These are phyloP conservation scores for Euplexia lucipara DNA, from an alignment of 2,888 invertebrate genomes.

Conservation along the genomic window DNA sequence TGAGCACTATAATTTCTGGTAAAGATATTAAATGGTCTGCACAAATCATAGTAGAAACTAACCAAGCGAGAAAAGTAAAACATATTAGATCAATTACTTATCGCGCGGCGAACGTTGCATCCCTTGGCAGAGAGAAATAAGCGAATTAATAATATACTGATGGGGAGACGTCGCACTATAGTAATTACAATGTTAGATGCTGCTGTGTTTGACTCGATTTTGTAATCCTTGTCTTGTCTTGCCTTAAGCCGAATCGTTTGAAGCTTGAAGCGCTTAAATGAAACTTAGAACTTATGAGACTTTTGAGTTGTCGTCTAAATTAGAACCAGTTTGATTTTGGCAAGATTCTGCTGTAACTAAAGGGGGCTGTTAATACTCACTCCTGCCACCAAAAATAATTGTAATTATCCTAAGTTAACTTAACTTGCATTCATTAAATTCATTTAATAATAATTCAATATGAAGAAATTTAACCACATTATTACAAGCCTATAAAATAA, in stretches of 20 bases:
- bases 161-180: conserved; percentile 9
- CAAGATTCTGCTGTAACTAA: neutral
- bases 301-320: neutral
- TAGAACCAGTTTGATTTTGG: neutral
- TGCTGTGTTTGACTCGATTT: neutral
- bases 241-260: neutral
- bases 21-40: conserved; percentile 7
- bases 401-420: no score
- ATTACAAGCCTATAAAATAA: neutral
- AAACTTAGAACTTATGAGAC: no score
- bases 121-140: conserved; percentile 47
- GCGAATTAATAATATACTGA: conserved; percentile 37
- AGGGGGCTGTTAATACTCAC: neutral
- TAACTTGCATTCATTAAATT: no score
- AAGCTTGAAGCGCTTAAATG: neutral
- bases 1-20: neutral
- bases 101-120: conserved; percentile 29
- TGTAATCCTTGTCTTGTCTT: neutral
- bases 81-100: conserved; percentile 49
- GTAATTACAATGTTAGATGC: conserved; percentile 6
- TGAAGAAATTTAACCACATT: neutral
- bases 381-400: no score
- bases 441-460: neutral
- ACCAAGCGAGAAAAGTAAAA: conserved; percentile 23
- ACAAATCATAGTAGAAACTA: conserved; percentile 26